Conservation (phyloP, 2,888 invertebrate species). For the Troides helena region DNA sequence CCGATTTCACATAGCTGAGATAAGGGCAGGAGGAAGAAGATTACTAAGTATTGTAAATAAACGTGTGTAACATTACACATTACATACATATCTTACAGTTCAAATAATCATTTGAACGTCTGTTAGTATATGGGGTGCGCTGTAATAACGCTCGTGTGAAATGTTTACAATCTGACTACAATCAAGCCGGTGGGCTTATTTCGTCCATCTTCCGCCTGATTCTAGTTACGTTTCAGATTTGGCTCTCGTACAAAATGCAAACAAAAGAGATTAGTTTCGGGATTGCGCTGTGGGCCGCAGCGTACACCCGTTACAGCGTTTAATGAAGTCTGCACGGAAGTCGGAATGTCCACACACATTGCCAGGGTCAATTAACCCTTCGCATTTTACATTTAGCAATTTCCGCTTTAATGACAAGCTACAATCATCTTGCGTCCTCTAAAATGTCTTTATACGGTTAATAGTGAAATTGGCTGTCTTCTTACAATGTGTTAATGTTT, state of each 20-base stretch:
- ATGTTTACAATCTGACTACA: conserved; percentile 28
- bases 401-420: neutral
- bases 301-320: conserved; percentile 48
- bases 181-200: conserved; percentile 33
- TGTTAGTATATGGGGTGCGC: conserved; percentile 8
- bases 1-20: too few relatives aligned
- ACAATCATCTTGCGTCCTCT: too few relatives aligned
- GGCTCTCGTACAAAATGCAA: conserved; percentile 64
- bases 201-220: conserved; percentile 47
- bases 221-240: conserved; percentile 49
- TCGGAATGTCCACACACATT: conserved; percentile 32
- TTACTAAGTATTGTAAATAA: neutral
- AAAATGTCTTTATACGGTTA: too few relatives aligned
- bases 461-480: too few relatives aligned
- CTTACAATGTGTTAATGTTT: too few relatives aligned
- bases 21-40: too few relatives aligned
- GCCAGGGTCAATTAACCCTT: conserved; percentile 13
- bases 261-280: conserved; percentile 66
- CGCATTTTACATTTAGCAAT: conserved; percentile 10
- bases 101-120: conserved; percentile 22
- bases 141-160: conserved; percentile 21
- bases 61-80: neutral
- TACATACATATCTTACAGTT: conserved; percentile 2
- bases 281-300: conserved; percentile 51
- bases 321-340: conserved; percentile 52